These are phyloP conservation scores for Leucopternis melanops DNA, from an alignment of 2,113 vertebrate genomes.

Conservation along the genomic window DNA sequence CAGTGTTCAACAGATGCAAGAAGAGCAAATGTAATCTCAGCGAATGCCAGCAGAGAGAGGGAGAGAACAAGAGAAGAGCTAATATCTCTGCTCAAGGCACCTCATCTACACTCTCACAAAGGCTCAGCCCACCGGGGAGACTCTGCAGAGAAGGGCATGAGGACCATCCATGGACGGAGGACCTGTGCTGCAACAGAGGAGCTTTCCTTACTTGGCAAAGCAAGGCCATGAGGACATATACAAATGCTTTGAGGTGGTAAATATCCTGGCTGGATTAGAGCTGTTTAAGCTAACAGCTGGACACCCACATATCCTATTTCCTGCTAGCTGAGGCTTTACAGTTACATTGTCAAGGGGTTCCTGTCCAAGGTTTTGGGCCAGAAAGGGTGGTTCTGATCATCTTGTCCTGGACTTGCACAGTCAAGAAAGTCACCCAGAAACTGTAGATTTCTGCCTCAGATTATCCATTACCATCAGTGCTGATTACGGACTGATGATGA, in stretches of 20 bases:
- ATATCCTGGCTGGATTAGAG: neutral
- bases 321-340: neutral
- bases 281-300: neutral
- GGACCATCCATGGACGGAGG: neutral
- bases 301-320: neutral
- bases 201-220: neutral
- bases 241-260: neutral
- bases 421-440: neutral
- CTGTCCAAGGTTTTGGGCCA: neutral
- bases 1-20: neutral
- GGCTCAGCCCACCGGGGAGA: neutral
- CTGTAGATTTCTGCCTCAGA: neutral
- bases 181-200: neutral
- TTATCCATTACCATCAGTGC: neutral
- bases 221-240: neutral
- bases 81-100: neutral
- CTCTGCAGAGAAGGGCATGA: neutral
- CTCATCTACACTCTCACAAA: neutral
- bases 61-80: neutral
- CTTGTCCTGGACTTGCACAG: neutral
- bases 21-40: neutral
- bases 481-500: neutral
- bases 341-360: neutral
- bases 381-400: neutral
- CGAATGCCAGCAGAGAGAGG: conserved; percentile 2